A percentile compares a stretch with the other conserved stretches of the same genome.
Evolutionary conservation across 2,888 invertebrate genomes (phyloP).

Genomic region (Rhingia campestris): DNA sequence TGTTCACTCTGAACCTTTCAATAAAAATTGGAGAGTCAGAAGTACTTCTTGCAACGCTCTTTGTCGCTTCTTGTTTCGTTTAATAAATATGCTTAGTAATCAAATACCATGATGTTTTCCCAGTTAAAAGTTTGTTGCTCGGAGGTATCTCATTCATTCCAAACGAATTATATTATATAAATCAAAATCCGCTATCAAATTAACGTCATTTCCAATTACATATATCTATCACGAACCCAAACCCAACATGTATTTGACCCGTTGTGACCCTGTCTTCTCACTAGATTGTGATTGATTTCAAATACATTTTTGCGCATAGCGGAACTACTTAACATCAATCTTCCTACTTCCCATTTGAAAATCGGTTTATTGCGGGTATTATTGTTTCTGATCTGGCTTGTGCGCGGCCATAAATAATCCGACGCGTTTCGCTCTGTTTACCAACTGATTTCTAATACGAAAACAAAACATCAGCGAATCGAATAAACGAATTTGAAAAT

Average conservation of each 20-base stretch:
- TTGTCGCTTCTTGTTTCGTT: no score
- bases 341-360: background rate
- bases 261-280: background rate
- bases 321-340: background rate
- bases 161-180: no score
- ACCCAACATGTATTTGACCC: background rate
- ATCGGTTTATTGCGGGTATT: no score
- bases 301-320: background rate
- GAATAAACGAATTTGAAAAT: conserved; percentile 28
- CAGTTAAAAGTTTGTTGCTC: no score
- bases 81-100: no score
- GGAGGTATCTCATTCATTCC: no score
- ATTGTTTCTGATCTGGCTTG: background rate
- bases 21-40: no score
- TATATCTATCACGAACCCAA: background rate
- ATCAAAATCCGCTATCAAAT: no score
- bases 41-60: no score
- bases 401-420: background rate
- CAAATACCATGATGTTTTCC: no score
- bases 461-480: conserved; percentile 11
- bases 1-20: no score
- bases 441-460: conserved; percentile 4
- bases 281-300: background rate
- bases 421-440: conserved; percentile 12
- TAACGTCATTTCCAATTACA: background rate